Evolutionary conservation across 2,888 invertebrate species (phyloP).

Genomic region (Xylophagus ater): DNA sequence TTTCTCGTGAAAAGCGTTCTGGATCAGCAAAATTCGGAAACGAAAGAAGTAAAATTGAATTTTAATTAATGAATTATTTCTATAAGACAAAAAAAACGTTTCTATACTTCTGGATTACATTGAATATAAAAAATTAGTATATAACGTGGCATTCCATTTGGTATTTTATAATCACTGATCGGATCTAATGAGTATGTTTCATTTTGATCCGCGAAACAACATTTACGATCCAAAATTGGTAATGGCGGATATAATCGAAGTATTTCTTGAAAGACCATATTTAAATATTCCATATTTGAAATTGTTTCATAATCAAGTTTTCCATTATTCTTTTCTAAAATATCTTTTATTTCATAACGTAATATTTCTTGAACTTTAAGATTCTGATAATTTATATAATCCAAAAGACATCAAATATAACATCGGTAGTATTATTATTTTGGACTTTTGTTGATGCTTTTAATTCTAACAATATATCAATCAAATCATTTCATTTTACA

Average conservation of each 20-base stretch:
- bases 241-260: constrained; percentile 35
- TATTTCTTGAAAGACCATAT: constrained; percentile 33
- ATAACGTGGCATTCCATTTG: constrained; percentile 32
- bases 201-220: constrained; percentile 21
- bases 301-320: constrained; percentile 36
- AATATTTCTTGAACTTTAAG: constrained; percentile 37
- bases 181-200: constrained; percentile 28
- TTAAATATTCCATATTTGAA: constrained; percentile 38
- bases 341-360: constrained; percentile 36
- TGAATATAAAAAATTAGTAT: constrained; percentile 33
- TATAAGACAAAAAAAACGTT: no score
- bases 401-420: constrained; percentile 31
- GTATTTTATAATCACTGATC: constrained; percentile 25
- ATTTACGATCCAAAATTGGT: constrained; percentile 35
- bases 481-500: constrained; percentile 38
- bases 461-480: constrained; percentile 41
- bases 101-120: constrained; percentile 30
- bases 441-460: constrained; percentile 26
- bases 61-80: not conserved
- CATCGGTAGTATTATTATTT: constrained; percentile 20
- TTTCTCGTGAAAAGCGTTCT: constrained; percentile 31
- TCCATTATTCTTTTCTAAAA: constrained; percentile 30
- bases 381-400: constrained; percentile 38
- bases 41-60: not conserved
- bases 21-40: constrained; percentile 33